Conservation (phyloP, 2,888 invertebrate genomes). For the Cordylochernes scorpioides region DNA sequence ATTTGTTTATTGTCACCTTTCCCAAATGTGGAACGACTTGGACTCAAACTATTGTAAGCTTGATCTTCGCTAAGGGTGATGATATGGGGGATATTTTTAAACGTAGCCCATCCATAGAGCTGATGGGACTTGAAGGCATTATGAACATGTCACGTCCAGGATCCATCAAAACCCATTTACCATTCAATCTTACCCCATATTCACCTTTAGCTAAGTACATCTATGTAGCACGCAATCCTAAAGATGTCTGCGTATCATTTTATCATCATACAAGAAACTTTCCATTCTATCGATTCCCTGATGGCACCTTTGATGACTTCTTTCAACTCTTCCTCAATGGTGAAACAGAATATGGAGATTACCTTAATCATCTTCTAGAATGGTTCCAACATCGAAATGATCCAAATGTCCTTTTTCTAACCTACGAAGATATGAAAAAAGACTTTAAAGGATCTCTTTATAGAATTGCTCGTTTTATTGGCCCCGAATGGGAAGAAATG, state of each 20-base stretch:
- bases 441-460: slow-evolving; percentile 10
- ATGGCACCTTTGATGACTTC: slow-evolving; percentile 19
- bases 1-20: neutral
- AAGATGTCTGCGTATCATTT: slow-evolving; percentile 24
- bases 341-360: slow-evolving; percentile 16
- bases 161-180: slow-evolving; percentile 16
- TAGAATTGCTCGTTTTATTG: slow-evolving; percentile 15
- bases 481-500: slow-evolving; percentile 4
- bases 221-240: slow-evolving; percentile 24
- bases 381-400: slow-evolving; percentile 14
- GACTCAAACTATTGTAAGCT: neutral
- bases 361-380: slow-evolving; percentile 9
- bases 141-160: slow-evolving; percentile 1
- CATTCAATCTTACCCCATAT: slow-evolving; percentile 10
- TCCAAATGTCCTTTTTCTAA: slow-evolving; percentile 20
- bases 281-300: slow-evolving; percentile 2
- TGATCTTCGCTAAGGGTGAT: slow-evolving; percentile 1
- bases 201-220: slow-evolving; percentile 14
- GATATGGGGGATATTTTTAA: neutral
- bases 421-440: slow-evolving; percentile 22
- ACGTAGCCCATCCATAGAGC: slow-evolving; percentile 1
- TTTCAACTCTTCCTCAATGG: slow-evolving; percentile 21
- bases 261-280: slow-evolving; percentile 18
- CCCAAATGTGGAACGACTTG: neutral
- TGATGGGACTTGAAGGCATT: neutral